Evolutionary conservation across 2,888 invertebrate species (phyloP), one percentile per base, ranked within the genome.

Genomic region (Phyto melanocephala): DNA sequence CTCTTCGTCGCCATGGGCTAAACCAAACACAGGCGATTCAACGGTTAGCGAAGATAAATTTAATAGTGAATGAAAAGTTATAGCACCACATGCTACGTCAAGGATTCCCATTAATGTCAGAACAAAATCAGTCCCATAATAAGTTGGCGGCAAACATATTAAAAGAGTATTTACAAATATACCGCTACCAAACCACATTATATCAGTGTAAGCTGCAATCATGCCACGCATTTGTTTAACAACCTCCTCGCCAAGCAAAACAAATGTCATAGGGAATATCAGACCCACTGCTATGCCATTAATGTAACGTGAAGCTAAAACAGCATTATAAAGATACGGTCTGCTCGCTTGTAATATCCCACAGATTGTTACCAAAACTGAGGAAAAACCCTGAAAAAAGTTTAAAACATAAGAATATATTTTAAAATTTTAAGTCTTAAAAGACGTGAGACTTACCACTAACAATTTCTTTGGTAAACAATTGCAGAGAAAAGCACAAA

Each of bases 281-380:
- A 90, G 58, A 2, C 90, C 90, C 68, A 89, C 87, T 15, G 86
- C 91, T 8, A 87, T 86, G 1, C 90, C 90, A 75, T 91, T 88
- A 2, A 90, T 45, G 33, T 90, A 90, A 10, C 89, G 86, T 11
- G 85, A 84, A 0, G 86, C 84, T 1, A 87, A 71, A 2, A 85
- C 20, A 2, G 85, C 86, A 0, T 52, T 0, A 17, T 85, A 84
- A 0, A 40, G 54, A 0, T 52, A 2, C 0, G 86, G 85, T 4
- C 70, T 80, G 7, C 84, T 20, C 0, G 85, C 62, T 13, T 86
- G 83, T 0, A 89, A 7, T 35, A 89, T 78, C 2, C 90, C 91
- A 0, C 86, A 86, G 1, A 90, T 37, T 0, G 85, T 11, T 0
- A 90, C 87, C 28, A 91, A 54, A 0, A 85, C 0, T 0, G 87